These are phyloP conservation scores for Elanoides forficatus DNA, from an alignment of 2,113 vertebrate genomes.

Conservation along the genomic window DNA sequence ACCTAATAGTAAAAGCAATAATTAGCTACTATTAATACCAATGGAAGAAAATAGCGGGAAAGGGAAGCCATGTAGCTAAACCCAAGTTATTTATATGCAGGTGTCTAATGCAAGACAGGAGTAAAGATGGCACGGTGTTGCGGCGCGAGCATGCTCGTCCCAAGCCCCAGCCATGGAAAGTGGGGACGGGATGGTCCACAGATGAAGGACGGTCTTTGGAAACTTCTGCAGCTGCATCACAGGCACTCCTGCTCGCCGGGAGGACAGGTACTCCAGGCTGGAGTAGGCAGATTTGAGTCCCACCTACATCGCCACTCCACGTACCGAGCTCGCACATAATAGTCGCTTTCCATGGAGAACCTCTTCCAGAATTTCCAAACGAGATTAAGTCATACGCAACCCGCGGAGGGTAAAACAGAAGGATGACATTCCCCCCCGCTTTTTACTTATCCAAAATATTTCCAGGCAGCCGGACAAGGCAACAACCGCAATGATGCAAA, in stretches of 20 bases:
- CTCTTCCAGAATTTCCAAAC: not conserved
- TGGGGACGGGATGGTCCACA: not conserved
- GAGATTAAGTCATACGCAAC: not conserved
- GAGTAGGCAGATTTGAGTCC: not conserved
- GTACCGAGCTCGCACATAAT: fast-evolving
- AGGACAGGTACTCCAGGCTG: not conserved
- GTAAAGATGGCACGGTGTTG: not conserved
- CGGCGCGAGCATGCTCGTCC: fast-evolving
- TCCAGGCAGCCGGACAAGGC: not conserved
- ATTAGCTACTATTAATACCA: constrained; percentile 51
- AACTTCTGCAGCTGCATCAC: not conserved
- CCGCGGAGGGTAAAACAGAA: not conserved
- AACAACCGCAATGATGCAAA: not conserved
- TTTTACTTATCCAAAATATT: not conserved
- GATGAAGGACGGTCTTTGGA: not conserved
- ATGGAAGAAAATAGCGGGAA: not conserved
- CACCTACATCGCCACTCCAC: fast-evolving
- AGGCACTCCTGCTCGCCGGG: not conserved
- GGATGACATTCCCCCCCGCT: not conserved
- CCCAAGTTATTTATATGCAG: not conserved
- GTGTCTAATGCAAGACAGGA: not conserved
- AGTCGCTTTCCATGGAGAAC: not conserved
- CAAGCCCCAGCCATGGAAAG: not conserved
- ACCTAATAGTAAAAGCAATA: constrained; percentile 55
- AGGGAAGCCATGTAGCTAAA: not conserved